Percentiles rank a stretch among this genome's conserved stretches.
Evolutionary conservation across 2,113 vertebrate genomes (phyloP).

Genomic region (Tauraco erythrolophus): DNA sequence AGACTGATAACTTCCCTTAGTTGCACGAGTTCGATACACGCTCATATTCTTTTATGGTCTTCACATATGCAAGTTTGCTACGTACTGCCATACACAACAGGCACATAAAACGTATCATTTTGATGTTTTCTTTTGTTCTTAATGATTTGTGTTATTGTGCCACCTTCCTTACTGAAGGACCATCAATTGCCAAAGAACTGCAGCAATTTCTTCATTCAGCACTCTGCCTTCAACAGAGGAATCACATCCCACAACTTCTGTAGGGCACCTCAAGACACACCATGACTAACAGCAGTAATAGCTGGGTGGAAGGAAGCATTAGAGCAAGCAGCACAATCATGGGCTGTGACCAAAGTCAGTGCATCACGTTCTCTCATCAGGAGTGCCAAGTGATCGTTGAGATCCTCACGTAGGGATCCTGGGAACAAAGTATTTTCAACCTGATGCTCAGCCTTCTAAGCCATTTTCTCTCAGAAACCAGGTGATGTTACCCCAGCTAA

Average conservation of each 20-base stretch:
- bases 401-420: background rate
- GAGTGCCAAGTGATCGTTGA: background rate
- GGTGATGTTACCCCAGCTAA: background rate
- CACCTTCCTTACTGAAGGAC: background rate
- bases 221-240: background rate
- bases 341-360: background rate
- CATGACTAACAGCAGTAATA: accelerated
- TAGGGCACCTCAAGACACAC: background rate
- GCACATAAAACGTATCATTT: accelerated
- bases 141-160: no score
- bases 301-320: background rate
- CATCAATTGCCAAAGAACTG: background rate
- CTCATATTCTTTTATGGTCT: background rate
- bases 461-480: background rate
- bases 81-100: background rate
- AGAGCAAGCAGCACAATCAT: background rate
- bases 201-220: background rate
- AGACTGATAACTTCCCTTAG: background rate
- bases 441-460: background rate
- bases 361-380: background rate
- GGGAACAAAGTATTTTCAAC: background rate
- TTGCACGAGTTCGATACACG: background rate
- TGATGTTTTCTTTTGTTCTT: background rate
- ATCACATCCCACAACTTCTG: background rate
- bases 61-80: background rate